phyloP scores from a whole-genome alignment of 30 jellyfish, hydroid and myxozoan species.

The Euphysa ruthae region DNA sequence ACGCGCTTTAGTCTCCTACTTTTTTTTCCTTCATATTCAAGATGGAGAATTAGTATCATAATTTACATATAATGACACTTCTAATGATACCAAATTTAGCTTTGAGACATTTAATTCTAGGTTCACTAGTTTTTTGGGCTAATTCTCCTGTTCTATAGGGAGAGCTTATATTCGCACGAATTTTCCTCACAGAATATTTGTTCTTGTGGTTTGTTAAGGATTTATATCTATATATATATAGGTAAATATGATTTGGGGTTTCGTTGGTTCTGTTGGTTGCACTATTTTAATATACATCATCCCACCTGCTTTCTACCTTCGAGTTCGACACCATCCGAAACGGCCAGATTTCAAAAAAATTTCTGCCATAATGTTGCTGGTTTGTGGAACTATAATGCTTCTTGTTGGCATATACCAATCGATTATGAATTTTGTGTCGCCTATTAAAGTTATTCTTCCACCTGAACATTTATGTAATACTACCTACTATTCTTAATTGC shows the following conservation, averaged over 20 bases:
- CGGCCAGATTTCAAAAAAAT: conserved; percentile 70
- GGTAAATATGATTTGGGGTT: conserved; percentile 97
- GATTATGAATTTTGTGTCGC: conserved; percentile 58
- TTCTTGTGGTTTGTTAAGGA: neutral
- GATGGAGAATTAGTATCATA: too few relatives aligned
- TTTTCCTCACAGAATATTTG: neutral
- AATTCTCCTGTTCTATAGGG: too few relatives aligned
- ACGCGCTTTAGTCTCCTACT: too few relatives aligned
- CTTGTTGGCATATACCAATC: conserved; percentile 80
- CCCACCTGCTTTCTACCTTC: conserved; percentile 93
- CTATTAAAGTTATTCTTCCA: too few relatives aligned
- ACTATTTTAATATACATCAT: conserved; percentile 67
- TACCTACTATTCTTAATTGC: too few relatives aligned
- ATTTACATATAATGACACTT: too few relatives aligned
- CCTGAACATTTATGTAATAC: too few relatives aligned
- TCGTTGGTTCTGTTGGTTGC: conserved; percentile 95
- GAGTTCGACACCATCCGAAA: conserved; percentile 81
- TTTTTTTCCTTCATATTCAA: too few relatives aligned
- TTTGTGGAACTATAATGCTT: conserved; percentile 51
- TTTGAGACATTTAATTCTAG: too few relatives aligned
- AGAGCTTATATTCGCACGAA: neutral
- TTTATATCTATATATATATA: neutral
- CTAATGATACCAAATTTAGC: too few relatives aligned
- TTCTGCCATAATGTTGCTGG: conserved; percentile 58
- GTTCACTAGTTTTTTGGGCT: too few relatives aligned